phyloP scores from a whole-genome alignment of 2,797 vertebrate species.

The Sphenodon punctatus region DNA sequence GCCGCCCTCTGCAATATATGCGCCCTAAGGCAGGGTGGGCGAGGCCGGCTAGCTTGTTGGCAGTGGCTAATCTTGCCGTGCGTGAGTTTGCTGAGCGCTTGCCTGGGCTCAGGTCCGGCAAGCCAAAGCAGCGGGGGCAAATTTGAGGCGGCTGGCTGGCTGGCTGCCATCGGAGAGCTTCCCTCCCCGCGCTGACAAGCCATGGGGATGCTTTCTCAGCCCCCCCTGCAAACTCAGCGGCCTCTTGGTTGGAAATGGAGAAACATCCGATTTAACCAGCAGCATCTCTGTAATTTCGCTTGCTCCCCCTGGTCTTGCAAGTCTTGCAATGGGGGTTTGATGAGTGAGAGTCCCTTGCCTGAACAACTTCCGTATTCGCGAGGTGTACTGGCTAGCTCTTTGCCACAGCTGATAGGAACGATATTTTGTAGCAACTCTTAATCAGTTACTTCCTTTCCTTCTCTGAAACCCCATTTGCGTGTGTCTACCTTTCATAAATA shows the following conservation, averaged over 20 bases:
- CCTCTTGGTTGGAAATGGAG: too few species aligned
- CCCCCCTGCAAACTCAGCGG: neutral
- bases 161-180: too few species aligned
- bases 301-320: neutral
- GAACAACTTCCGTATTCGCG: too few species aligned
- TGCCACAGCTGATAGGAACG: neutral
- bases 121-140: neutral
- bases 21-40: too few species aligned
- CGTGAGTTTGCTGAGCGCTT: neutral
- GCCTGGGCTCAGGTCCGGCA: neutral
- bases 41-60: too few species aligned
- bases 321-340: neutral
- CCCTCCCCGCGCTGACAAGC: neutral
- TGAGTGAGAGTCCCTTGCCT: neutral
- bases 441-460: too few species aligned
- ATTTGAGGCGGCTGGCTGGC: neutral
- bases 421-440: neutral
- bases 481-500: neutral
- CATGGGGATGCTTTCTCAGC: neutral
- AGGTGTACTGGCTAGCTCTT: neutral
- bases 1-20: too few species aligned
- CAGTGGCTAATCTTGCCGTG: too few species aligned
- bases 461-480: neutral
- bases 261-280: neutral
- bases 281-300: neutral